phyloP scores from a whole-genome alignment of 2,888 invertebrate species.

The Agrochola macilenta region DNA sequence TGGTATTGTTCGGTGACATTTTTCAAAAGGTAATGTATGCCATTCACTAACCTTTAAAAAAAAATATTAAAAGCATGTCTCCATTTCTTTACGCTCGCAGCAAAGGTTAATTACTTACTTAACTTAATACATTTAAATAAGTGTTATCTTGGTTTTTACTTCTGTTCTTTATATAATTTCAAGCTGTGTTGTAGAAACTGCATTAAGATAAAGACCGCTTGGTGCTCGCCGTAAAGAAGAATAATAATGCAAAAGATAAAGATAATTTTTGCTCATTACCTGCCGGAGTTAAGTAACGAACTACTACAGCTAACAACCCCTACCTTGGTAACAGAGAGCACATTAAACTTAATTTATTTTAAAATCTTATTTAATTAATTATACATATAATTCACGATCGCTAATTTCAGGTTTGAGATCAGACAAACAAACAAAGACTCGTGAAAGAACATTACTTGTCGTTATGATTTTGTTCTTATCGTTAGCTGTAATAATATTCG shows the following conservation, averaged over 20 bases:
- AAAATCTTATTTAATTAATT: not conserved
- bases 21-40: not conserved
- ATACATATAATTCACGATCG: too few species aligned
- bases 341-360: not conserved
- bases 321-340: not conserved
- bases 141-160: constrained; percentile 22
- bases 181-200: constrained; percentile 52
- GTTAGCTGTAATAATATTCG: too few species aligned
- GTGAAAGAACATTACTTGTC: too few species aligned
- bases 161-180: constrained; percentile 13
- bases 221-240: constrained; percentile 9
- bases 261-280: constrained; percentile 26
- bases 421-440: too few species aligned
- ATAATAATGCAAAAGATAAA: constrained; percentile 35
- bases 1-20: not conserved
- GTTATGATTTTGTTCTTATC: too few species aligned
- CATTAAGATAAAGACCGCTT: constrained; percentile 67
- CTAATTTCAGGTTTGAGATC: not conserved
- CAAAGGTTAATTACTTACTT: constrained; percentile 29
- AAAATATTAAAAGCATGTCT: not conserved
- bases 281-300: constrained; percentile 19
- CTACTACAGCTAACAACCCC: not conserved
- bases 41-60: not conserved
- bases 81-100: constrained; percentile 10
- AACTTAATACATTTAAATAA: constrained; percentile 19